Evolutionary conservation across 2,113 vertebrate species (phyloP).

Genomic region (Zeus faber): DNA sequence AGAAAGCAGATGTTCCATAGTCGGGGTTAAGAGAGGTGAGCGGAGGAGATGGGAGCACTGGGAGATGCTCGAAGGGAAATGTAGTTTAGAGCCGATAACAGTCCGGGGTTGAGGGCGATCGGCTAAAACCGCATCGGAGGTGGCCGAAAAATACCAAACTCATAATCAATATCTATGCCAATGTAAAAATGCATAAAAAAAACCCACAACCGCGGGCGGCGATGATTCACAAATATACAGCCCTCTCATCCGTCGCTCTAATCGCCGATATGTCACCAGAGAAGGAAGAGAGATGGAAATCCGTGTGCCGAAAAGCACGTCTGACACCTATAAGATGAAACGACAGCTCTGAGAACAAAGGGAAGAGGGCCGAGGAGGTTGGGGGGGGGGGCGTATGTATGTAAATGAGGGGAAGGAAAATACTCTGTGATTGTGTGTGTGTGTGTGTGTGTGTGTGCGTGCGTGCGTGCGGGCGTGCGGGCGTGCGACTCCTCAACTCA

Average conservation of each 20-base stretch:
- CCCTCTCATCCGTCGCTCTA: too few relatives aligned
- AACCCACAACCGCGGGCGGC: not conserved
- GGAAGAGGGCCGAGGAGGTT: not conserved
- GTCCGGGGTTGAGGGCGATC: constrained; percentile 1
- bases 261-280: too few relatives aligned
- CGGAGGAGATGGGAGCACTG: constrained; percentile 46
- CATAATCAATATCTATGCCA: constrained; percentile 4
- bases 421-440: not conserved
- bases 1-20: constrained; percentile 68
- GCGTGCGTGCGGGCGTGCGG: not conserved
- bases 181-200: constrained; percentile 17
- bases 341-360: constrained; percentile 28
- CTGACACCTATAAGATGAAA: constrained; percentile 3
- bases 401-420: too few relatives aligned
- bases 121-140: constrained; percentile 13
- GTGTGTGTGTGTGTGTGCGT: not conserved
- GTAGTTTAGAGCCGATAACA: constrained; percentile 38
- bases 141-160: constrained; percentile 22
- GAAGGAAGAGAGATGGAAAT: too few relatives aligned
- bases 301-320: too few relatives aligned
- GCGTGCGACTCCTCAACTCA: constrained; percentile 20
- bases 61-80: constrained; percentile 45
- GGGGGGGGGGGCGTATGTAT: constrained; percentile 1
- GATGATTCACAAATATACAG: constrained; percentile 7
- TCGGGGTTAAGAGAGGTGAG: constrained; percentile 70